Evolutionary conservation across 1,140 invertebrate species (phyloP), one percentile per base, ranked within the genome.

Genomic region (Drosophila santomea): DNA sequence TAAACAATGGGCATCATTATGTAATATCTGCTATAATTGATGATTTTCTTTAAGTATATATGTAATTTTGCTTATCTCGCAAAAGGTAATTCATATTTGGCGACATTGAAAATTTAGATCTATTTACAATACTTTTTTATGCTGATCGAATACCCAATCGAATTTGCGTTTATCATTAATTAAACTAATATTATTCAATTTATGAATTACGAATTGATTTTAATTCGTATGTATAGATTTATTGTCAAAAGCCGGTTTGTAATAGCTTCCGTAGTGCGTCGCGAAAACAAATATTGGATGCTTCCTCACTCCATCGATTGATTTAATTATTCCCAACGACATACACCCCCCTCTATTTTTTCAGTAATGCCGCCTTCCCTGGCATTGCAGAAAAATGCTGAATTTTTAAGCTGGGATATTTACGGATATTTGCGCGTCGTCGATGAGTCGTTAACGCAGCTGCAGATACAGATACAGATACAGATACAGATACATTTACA

Each of bases 381-480:
- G 25, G 7, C 20, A 7, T 23, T 25, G 12, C 20, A 7, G 44
- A 10, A 48, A 48, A 32, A 28, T 48, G 1, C 2, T 6, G 12
- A 28, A 5, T 23, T 48, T 14, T 48, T 14, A 23, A 8, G 12
- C 25, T 45, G n/a, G 5, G 25, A 28, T 32, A 15, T 50, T 35
- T 15, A 32, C 25, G 48, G 12, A 61, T 50, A 28, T 32, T 28
- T 50, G 14, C 25, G n/a, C 25, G 23, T 50, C 25, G 41, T 35
- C 64, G 57, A 61, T 60, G 56, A 61, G 58, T 11, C 50, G 48
- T 74, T 25, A 68, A 59, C 20, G 43, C 25, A 43, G 32, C 25
- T 17, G 15, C 43, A 48, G 11, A 10, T 28, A 14, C 44, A 59
- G 25, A 25, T 25, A 4, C 23, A 25, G 3, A 4, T 25, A 20